Conservation (phyloP, 2,888 invertebrate species). For the Tortricodes alternella region DNA sequence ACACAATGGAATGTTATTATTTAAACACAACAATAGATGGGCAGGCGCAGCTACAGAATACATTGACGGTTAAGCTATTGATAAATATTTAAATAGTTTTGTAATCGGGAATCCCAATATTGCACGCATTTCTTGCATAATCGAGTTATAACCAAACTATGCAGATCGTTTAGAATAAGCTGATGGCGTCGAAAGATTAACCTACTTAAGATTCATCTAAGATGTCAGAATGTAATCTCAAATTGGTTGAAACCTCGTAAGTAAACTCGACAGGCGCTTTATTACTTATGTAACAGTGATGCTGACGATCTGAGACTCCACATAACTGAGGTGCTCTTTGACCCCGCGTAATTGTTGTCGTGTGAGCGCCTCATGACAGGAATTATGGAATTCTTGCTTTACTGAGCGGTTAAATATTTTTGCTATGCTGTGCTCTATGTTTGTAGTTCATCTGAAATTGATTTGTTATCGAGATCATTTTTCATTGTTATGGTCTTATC, state of each 20-base stretch:
- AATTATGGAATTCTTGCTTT: neutral
- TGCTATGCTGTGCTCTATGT: neutral
- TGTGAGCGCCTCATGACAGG: neutral
- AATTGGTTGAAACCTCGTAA: too few relatives aligned
- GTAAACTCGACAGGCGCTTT: too few relatives aligned
- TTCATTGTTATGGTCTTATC: too few relatives aligned
- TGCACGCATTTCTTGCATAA: conserved; percentile 16
- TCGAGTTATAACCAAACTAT: neutral
- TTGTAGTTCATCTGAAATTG: too few relatives aligned
- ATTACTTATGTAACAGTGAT: neutral
- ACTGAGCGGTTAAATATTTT: neutral
- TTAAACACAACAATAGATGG: conserved; percentile 63
- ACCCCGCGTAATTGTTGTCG: conserved; percentile 1
- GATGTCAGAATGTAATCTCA: neutral
- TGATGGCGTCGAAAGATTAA: neutral
- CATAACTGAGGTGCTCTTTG: conserved; percentile 2
- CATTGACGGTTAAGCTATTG: conserved; percentile 40
- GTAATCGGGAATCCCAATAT: conserved; percentile 13
- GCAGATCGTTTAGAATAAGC: neutral
- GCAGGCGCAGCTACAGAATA: conserved; percentile 61
- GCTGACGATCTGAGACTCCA: neutral
- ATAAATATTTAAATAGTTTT: conserved; percentile 33
- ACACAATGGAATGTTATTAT: conserved; percentile 64
- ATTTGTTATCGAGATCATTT: too few relatives aligned
- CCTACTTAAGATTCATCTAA: neutral